phyloP scores from a whole-genome alignment of 2,888 invertebrate species.

The Apantesis nais region DNA sequence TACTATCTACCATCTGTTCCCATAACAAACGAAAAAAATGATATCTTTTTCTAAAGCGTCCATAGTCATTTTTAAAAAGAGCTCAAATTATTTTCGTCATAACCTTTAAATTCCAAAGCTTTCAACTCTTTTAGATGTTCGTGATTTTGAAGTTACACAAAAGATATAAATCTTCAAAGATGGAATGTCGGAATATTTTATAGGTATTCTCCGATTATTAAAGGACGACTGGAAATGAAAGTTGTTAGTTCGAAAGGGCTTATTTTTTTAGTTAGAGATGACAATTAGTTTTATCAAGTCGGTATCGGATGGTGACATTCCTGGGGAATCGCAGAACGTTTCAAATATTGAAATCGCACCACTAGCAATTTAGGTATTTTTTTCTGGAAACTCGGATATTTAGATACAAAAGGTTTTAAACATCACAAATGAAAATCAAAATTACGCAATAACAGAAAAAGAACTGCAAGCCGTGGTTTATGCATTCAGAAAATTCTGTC shows the following conservation, averaged over 20 bases:
- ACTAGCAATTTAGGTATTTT: neutral
- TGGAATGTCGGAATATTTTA: neutral
- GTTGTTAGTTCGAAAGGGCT: neutral
- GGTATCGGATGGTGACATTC: neutral
- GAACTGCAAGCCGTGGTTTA: too few species aligned
- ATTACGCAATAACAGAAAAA: too few species aligned
- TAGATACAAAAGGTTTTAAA: too few species aligned
- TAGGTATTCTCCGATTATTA: neutral
- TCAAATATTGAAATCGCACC: neutral
- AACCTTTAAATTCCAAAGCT: constrained; percentile 40
- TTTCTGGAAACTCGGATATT: neutral
- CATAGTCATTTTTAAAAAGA: constrained; percentile 42
- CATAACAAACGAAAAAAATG: constrained; percentile 51
- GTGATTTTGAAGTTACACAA: constrained; percentile 37
- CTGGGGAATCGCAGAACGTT: neutral
- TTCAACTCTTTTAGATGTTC: constrained; percentile 30
- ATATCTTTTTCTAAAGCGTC: constrained; percentile 34
- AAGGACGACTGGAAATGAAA: neutral
- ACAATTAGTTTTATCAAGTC: neutral
- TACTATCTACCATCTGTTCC: constrained; percentile 58
- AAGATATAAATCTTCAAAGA: constrained; percentile 28
- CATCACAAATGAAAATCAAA: too few species aligned
- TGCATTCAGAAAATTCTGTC: too few species aligned
- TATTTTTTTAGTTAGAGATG: neutral
- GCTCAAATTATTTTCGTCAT: constrained; percentile 34